Base-by-base conservation (phyloP, 2,797 vertebrate genomes). In the Sphenodon punctatus region DNA sequence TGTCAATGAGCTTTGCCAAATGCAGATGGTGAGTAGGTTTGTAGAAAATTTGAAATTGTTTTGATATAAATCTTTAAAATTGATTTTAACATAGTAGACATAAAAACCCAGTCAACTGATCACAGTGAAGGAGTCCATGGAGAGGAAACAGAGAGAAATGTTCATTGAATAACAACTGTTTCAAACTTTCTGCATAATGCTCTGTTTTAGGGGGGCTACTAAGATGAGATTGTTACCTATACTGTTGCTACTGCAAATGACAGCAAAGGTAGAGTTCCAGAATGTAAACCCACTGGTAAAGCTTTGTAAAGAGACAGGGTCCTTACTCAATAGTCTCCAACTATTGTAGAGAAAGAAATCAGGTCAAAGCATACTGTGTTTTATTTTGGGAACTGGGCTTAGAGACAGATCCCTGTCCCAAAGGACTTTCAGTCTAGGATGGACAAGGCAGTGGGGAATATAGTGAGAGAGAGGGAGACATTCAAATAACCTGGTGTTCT, bases 1-100 rank as follows among this genome's bases (percentile, higher is more conserved):
- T 95, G 90, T 94, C 90, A 92, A 92, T 0, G 80, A 94, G 82
- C 88, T 94, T 93, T 93, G 87, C 89, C 92, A 93, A 94, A 94
- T 91, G 86, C 93, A 95, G 93, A 93, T 94, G 92, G 92, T 94
- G 92, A 93, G 92, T 92, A 94, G 92, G 88, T 93, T 92, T 94
- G 88, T 83, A 91, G 86, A 93, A 95, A 94, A 90, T 92, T 91
- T 89, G 88, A 94, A 94, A 87, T 89, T 77, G 74, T 60, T 93
- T 87, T 84, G 87, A 87, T 92, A 80, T 68, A 92, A 90, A 84
- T 85, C 77, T 92, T 94, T 86, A 77, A 61, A 92, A 89, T 19
- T 39, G 63, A 66, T 83, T 90, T 88, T 84, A 91, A 92, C 82
- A 88, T 76, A 90, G 93, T 67, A 84, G 78, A 90, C 77, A 90